Base-by-base conservation (phyloP, 2,113 vertebrate genomes). In the Dipodomys spectabilis region DNA sequence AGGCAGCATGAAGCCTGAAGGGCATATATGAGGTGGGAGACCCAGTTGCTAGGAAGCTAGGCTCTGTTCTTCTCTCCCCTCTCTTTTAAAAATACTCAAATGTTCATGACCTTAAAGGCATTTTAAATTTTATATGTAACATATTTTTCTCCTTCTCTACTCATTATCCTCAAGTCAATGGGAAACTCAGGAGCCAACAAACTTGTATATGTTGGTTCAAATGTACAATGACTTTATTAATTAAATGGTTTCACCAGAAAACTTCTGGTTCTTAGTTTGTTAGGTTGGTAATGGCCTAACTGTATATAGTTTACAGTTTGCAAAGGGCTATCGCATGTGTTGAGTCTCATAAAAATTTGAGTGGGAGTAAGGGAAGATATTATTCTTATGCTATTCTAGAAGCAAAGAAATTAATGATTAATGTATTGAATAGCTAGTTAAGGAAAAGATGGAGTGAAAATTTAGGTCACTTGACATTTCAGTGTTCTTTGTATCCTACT, bases 71-170 rank as follows among this genome's bases (percentile, higher is more conserved):
- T 92, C 65, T 9, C 32, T n/a, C 53, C 15, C 53, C 15, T 18
- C 53, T 93, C 39, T 74, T 18, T 35, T 7, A 23, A 64, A 11
- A 74, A 39, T 39, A 62, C 82, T 60, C 44, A 85, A 27, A 73
- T 72, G 35, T n/a, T 28, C 25, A 23, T 30, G 71, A 86, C 53
- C 57, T 88, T 88, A 22, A 92, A 39, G 44, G 91, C 8, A 53
- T 72, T 95, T 87, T 67, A 75, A 74, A n/a, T 85, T 92, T 89
- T 20, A 82, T 60, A 95, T 78, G 18, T 44, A 88, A 32, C 18
- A n/a, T 28, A 72, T 72, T 53, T 75, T 32, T 79, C 23, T 88
- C 88, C 62, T 86, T 85, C 20, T 16, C 35, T 86, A 68, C 3
- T 88, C 32, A 68, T 23, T 88, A 77, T 88, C 95, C 92, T 44